These are phyloP conservation scores for Lepidochitona cinerea DNA, from an alignment of 2,888 invertebrate species.

Conservation along the genomic window DNA sequence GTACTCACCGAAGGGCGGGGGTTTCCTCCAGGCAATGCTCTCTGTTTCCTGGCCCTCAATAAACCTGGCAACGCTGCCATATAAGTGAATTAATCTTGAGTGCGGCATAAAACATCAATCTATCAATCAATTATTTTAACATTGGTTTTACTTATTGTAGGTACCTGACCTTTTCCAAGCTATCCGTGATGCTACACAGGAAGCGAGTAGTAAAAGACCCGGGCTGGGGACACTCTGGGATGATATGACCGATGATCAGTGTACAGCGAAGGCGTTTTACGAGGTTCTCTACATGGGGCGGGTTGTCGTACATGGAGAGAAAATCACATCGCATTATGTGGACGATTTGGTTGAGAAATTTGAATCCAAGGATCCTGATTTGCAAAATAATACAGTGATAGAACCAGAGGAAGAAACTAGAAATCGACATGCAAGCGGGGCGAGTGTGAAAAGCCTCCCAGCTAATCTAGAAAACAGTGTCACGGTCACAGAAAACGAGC, in stretches of 20 bases:
- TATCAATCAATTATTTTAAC: no score
- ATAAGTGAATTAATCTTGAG: no score
- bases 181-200: conserved; percentile 78
- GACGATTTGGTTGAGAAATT: conserved; percentile 92
- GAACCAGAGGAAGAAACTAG: conserved; percentile 32
- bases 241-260: background rate
- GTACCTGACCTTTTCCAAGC: conserved; percentile 81
- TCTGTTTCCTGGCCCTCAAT: background rate
- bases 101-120: no score
- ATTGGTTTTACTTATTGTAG: conserved; percentile 70
- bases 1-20: no score
- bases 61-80: background rate
- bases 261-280: conserved; percentile 53
- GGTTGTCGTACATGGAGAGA: conserved; percentile 88
- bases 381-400: conserved; percentile 26
- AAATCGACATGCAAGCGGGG: conserved; percentile 64
- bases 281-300: conserved; percentile 93
- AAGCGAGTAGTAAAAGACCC: conserved; percentile 32
- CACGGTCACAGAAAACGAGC: conserved; percentile 61
- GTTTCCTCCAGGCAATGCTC: no score
- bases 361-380: conserved; percentile 44
- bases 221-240: background rate
- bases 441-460: conserved; percentile 66
- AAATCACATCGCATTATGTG: conserved; percentile 88
- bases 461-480: conserved; percentile 56